Percentiles rank a stretch among this genome's conserved stretches.
These are phyloP conservation scores for Amblyjoppa fuscipennis DNA, from an alignment of 2,888 invertebrate genomes.

Conservation along the genomic window DNA sequence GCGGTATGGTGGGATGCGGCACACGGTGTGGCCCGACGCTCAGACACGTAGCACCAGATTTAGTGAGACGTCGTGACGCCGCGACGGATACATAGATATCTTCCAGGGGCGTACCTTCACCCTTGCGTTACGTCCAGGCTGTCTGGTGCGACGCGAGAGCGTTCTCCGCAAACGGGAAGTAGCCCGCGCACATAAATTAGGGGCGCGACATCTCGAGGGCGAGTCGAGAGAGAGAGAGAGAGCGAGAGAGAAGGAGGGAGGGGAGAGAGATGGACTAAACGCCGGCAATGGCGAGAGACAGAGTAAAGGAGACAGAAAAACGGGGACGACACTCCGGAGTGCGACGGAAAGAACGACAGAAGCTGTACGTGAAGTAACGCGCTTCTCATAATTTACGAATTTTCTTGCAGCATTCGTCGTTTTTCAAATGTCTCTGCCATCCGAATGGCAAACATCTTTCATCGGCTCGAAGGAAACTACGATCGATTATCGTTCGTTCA, in stretches of 20 bases:
- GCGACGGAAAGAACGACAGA: constrained; percentile 53
- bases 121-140: constrained; percentile 76
- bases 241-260: constrained; percentile 34
- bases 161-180: constrained; percentile 79
- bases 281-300: constrained; percentile 37
- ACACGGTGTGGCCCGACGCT: constrained; percentile 72
- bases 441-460: constrained; percentile 41
- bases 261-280: constrained; percentile 21
- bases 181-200: constrained; percentile 82
- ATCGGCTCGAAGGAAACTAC: not conserved
- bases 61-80: constrained; percentile 84
- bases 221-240: constrained; percentile 56
- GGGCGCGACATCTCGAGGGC: constrained; percentile 78
- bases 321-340: constrained; percentile 57
- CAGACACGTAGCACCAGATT: constrained; percentile 84
- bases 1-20: constrained; percentile 67
- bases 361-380: constrained; percentile 65
- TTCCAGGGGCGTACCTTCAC: constrained; percentile 81
- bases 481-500: not conserved
- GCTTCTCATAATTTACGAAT: constrained; percentile 66
- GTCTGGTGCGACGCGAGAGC: constrained; percentile 76
- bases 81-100: constrained; percentile 84
- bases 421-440: constrained; percentile 21
- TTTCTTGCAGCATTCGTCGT: constrained; percentile 48
- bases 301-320: constrained; percentile 66